Evolutionary conservation across 2,888 invertebrate species (phyloP).

Genomic region (Drosophila picticornis): DNA sequence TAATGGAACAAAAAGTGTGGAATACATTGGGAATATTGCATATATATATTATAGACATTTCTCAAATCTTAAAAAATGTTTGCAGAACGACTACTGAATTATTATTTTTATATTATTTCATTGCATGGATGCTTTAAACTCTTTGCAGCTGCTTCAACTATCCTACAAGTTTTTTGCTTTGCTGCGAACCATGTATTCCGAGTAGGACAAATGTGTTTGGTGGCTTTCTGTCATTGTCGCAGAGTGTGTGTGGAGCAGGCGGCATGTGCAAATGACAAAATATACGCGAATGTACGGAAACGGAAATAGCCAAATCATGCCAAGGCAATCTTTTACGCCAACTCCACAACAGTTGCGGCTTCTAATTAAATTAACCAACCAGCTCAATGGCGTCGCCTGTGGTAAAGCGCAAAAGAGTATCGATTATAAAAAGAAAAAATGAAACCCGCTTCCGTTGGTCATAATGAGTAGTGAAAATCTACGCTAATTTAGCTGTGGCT

Average conservation of each 20-base stretch:
- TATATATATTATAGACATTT: neutral
- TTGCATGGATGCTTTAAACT: neutral
- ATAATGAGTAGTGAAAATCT: slow-evolving; percentile 59
- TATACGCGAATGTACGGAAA: slow-evolving; percentile 17
- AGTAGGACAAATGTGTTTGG: slow-evolving; percentile 42
- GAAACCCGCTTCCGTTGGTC: slow-evolving; percentile 23
- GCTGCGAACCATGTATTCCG: slow-evolving; percentile 80
- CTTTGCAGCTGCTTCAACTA: slow-evolving; percentile 78
- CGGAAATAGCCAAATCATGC: slow-evolving; percentile 67
- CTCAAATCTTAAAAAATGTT: neutral
- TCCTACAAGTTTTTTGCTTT: slow-evolving; percentile 84
- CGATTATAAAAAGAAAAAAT: slow-evolving; percentile 13
- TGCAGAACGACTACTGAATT: neutral
- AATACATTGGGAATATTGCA: neutral
- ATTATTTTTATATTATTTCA: neutral
- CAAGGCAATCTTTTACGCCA: slow-evolving; percentile 73
- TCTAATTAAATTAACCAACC: slow-evolving; percentile 75
- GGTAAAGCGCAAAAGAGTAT: slow-evolving; percentile 22
- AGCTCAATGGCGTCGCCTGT: slow-evolving; percentile 15
- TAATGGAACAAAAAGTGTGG: neutral
- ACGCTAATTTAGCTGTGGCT: slow-evolving; percentile 36
- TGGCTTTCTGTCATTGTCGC: slow-evolving; percentile 5
- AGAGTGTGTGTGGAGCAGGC: slow-evolving; percentile 3
- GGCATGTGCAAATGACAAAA: slow-evolving; percentile 65
- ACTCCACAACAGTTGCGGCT: slow-evolving; percentile 58